Percentiles rank a stretch among this genome's conserved stretches.
Evolutionary conservation across 2,888 invertebrate species (phyloP).

Genomic region (Salpingus planirostris): DNA sequence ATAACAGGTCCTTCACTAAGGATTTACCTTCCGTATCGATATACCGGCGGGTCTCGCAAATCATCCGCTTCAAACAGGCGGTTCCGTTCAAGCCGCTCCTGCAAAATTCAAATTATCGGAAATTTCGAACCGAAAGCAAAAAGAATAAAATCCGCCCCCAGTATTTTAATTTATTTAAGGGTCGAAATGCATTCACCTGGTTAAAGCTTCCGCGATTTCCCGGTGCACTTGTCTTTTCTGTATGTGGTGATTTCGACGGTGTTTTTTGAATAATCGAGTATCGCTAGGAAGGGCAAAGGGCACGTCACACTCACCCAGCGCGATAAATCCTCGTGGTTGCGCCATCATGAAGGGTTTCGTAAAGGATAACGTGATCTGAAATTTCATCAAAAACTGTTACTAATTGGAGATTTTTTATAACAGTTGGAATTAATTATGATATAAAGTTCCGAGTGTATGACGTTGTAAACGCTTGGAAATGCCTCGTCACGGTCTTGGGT

Average conservation of each 20-base stretch:
- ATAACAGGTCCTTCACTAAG: slow-evolving; percentile 56
- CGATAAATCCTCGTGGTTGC: slow-evolving; percentile 50
- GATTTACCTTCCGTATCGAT: slow-evolving; percentile 53
- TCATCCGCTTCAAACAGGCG: slow-evolving; percentile 54
- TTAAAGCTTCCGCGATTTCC: slow-evolving; percentile 17
- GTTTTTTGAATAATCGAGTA: slow-evolving; percentile 32
- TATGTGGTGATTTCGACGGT: slow-evolving; percentile 39
- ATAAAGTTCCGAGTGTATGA: too few species aligned
- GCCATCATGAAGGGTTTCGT: slow-evolving; percentile 48
- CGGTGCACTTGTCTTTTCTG: slow-evolving; percentile 46
- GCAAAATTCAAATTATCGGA: slow-evolving; percentile 14
- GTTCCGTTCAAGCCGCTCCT: slow-evolving; percentile 56
- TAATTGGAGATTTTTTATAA: neutral
- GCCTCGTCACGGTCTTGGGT: too few species aligned
- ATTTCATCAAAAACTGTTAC: slow-evolving; percentile 8
- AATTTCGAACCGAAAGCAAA: too few species aligned
- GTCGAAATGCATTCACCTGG: slow-evolving; percentile 15
- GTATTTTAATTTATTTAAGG: too few species aligned
- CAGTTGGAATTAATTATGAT: neutral
- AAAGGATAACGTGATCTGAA: slow-evolving; percentile 49
- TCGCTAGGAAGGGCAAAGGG: slow-evolving; percentile 46
- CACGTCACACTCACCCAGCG: slow-evolving; percentile 51
- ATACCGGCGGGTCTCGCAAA: slow-evolving; percentile 56
- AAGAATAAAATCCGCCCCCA: too few species aligned
- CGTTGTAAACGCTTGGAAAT: too few species aligned